Conservation (phyloP, 2,797 vertebrate species). For the Cirrhinus molitorella region DNA sequence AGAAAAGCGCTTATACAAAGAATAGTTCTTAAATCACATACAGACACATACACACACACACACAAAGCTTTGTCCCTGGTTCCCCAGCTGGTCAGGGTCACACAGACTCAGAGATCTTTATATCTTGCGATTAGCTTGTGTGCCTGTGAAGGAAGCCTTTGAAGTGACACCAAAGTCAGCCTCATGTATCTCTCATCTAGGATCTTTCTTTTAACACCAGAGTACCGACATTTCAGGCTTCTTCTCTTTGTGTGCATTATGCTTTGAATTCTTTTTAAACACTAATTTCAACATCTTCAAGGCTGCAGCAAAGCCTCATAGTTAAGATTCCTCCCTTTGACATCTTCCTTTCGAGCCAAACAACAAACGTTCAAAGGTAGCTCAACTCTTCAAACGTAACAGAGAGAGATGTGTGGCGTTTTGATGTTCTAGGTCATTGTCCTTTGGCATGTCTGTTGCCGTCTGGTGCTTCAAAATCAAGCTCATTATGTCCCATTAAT, state of each 20-base stretch:
- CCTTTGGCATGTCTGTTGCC: slow-evolving; percentile 44
- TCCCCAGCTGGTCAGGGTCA: slow-evolving; percentile 81
- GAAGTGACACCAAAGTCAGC: slow-evolving; percentile 86
- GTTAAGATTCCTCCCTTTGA: slow-evolving; percentile 76
- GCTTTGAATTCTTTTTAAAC: slow-evolving; percentile 84
- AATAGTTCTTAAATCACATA: slow-evolving; percentile 69
- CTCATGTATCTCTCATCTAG: slow-evolving; percentile 83
- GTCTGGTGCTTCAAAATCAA: slow-evolving; percentile 39
- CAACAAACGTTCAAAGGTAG: slow-evolving; percentile 75
- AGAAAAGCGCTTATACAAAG: slow-evolving; percentile 69
- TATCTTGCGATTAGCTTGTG: slow-evolving; percentile 81
- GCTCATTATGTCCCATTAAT: slow-evolving; percentile 47
- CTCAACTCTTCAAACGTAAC: slow-evolving; percentile 65
- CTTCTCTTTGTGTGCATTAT: slow-evolving; percentile 72
- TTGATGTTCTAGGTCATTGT: slow-evolving; percentile 62
- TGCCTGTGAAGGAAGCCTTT: slow-evolving; percentile 82
- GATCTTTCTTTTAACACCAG: slow-evolving; percentile 82
- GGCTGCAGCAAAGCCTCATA: slow-evolving; percentile 70
- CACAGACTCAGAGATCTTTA: slow-evolving; percentile 76
- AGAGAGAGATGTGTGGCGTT: slow-evolving; percentile 63
- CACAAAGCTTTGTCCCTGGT: slow-evolving; percentile 68
- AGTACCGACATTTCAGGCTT: slow-evolving; percentile 79
- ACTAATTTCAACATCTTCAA: slow-evolving; percentile 83
- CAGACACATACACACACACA: slow-evolving; percentile 63
- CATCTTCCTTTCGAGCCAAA: slow-evolving; percentile 70